A percentile compares a stretch with the other conserved stretches of the same genome.
These are phyloP conservation scores for Nothobranchius furzeri DNA, from an alignment of 2,113 vertebrate genomes.

Conservation along the genomic window DNA sequence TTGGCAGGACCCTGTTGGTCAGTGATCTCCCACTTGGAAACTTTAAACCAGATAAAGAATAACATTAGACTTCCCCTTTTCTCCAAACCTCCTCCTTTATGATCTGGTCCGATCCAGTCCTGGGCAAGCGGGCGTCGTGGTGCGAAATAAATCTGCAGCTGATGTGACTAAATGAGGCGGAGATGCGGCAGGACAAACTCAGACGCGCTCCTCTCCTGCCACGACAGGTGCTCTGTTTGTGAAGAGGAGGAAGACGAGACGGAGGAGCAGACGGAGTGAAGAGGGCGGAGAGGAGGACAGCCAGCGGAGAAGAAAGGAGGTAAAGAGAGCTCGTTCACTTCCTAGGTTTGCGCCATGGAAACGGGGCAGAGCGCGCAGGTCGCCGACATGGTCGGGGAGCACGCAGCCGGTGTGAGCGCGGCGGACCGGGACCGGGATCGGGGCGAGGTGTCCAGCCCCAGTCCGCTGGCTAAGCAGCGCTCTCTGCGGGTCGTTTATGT, in stretches of 20 bases:
- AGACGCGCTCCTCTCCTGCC: constrained; percentile 40
- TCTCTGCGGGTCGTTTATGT: constrained; percentile 86
- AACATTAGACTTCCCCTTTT: neutral
- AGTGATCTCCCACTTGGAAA: neutral
- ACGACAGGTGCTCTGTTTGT: constrained; percentile 52
- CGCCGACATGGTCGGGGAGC: constrained; percentile 73
- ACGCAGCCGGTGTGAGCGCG: constrained; percentile 45
- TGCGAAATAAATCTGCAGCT: constrained; percentile 69
- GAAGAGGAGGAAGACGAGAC: constrained; percentile 38
- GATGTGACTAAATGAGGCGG: constrained; percentile 74
- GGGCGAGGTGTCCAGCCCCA: constrained; percentile 65
- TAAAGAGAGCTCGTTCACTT: neutral
- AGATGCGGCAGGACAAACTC: constrained; percentile 61
- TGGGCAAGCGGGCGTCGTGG: constrained; percentile 47
- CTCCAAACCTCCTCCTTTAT: neutral
- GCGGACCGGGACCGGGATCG: constrained; percentile 59
- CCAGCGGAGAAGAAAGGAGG: constrained; percentile 22
- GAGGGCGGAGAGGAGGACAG: constrained; percentile 36
- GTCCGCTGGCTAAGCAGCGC: constrained; percentile 73
- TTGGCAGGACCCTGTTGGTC: constrained; percentile 2
- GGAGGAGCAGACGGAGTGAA: constrained; percentile 22
- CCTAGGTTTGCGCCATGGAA: constrained; percentile 66
- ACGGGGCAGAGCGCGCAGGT: constrained; percentile 64
- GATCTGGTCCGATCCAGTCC: constrained; percentile 72
- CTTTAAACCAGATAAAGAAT: neutral